phyloP scores from a whole-genome alignment of 2,113 vertebrate species.

The Oreochromis niloticus region DNA sequence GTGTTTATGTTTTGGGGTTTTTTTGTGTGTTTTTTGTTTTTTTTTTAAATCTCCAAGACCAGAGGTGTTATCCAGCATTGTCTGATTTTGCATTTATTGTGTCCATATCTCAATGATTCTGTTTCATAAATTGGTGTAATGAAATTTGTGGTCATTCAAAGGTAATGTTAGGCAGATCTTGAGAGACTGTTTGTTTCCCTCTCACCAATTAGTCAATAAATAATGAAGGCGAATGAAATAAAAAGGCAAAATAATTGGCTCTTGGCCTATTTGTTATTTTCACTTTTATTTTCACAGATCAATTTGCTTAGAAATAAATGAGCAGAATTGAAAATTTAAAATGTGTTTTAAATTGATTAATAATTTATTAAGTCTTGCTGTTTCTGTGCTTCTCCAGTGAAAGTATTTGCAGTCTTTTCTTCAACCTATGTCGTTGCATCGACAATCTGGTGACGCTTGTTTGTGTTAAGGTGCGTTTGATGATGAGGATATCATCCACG shows the following conservation, averaged over 20 bases:
- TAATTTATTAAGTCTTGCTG: neutral
- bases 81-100: neutral
- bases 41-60: neutral
- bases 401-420: neutral
- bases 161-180: neutral
- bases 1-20: neutral
- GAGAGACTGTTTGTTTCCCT: neutral
- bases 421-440: neutral
- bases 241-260: neutral
- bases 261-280: neutral
- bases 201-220: neutral
- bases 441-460: neutral
- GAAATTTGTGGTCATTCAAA: neutral
- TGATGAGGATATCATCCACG: slow-evolving; percentile 95
- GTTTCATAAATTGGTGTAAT: neutral
- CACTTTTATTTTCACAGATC: no score
- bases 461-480: slow-evolving; percentile 83
- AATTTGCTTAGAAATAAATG: neutral
- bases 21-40: neutral
- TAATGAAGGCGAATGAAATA: neutral
- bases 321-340: neutral
- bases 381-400: neutral
- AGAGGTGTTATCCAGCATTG: neutral
- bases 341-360: neutral
- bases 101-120: neutral